Percentiles rank a stretch among this genome's conserved stretches.
These are phyloP conservation scores for Xiphorhynchus elegans DNA, from an alignment of 2,113 vertebrate genomes.

Conservation along the genomic window DNA sequence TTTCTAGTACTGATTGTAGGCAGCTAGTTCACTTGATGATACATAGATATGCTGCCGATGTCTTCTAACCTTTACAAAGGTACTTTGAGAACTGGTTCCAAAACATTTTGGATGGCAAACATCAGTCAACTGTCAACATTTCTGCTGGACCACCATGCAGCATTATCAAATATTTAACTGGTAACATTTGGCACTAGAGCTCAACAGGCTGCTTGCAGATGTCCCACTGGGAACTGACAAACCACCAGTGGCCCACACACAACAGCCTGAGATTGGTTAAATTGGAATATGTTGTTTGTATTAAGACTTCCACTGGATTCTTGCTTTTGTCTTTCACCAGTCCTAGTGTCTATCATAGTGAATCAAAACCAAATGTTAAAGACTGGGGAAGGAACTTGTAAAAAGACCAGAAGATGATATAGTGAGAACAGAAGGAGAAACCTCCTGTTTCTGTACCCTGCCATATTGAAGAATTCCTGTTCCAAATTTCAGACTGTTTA, in stretches of 20 bases:
- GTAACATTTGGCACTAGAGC: background rate
- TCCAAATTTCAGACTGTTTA: background rate
- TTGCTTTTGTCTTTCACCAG: slow-evolving; percentile 23
- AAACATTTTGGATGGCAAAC: background rate
- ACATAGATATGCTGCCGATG: fast-evolving
- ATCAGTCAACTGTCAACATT: background rate
- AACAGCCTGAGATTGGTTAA: background rate
- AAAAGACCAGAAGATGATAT: background rate
- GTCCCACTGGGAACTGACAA: background rate
- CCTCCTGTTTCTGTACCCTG: background rate
- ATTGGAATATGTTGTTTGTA: background rate
- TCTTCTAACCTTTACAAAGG: background rate
- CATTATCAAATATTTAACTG: background rate
- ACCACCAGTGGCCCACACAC: background rate
- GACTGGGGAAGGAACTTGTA: background rate
- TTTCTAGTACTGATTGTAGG: background rate
- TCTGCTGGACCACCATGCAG: background rate
- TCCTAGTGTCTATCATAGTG: background rate
- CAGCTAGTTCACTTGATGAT: background rate
- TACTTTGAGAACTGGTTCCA: background rate
- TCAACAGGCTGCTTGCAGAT: background rate
- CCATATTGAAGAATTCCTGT: background rate
- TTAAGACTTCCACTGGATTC: background rate
- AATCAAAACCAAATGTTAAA: slow-evolving; percentile 34
- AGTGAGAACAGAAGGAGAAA: background rate